Evolutionary conservation across 1,140 invertebrate genomes (phyloP).

Genomic region (Himalopsyche phryganea): DNA sequence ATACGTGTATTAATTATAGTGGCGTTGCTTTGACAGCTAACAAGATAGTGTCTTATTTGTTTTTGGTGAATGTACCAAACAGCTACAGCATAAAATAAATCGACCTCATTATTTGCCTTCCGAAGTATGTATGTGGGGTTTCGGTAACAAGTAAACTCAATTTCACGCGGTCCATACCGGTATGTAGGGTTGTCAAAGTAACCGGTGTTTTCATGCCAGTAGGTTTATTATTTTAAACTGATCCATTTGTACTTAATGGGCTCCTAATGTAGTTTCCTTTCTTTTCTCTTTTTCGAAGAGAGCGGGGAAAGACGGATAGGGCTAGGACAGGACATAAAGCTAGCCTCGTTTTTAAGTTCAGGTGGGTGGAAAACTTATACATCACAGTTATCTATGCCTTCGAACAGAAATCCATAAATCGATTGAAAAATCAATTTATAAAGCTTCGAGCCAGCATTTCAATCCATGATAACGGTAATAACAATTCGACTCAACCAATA

Average conservation of each 20-base stretch:
- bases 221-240: not conserved
- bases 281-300: too few species aligned
- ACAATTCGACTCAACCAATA: too few species aligned
- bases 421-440: too few species aligned
- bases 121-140: constrained; percentile 1
- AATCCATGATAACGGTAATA: too few species aligned
- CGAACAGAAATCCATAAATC: too few species aligned
- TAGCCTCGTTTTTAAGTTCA: too few species aligned
- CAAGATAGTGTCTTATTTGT: constrained; percentile 1
- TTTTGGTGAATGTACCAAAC: constrained; percentile 7
- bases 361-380: too few species aligned
- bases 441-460: too few species aligned
- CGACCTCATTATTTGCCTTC: constrained; percentile 20
- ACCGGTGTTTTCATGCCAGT: not conserved
- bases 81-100: constrained; percentile 17
- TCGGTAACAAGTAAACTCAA: constrained; percentile 25
- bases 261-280: not conserved
- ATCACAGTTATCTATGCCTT: too few species aligned
- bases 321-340: too few species aligned
- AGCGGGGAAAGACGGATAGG: too few species aligned
- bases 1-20: not conserved
- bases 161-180: constrained; percentile 1
- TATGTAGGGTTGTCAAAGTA: not conserved
- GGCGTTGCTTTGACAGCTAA: not conserved
- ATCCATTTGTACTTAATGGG: not conserved